These are phyloP conservation scores for Siniperca chuatsi DNA, from an alignment of 2,113 vertebrate species.

Conservation along the genomic window DNA sequence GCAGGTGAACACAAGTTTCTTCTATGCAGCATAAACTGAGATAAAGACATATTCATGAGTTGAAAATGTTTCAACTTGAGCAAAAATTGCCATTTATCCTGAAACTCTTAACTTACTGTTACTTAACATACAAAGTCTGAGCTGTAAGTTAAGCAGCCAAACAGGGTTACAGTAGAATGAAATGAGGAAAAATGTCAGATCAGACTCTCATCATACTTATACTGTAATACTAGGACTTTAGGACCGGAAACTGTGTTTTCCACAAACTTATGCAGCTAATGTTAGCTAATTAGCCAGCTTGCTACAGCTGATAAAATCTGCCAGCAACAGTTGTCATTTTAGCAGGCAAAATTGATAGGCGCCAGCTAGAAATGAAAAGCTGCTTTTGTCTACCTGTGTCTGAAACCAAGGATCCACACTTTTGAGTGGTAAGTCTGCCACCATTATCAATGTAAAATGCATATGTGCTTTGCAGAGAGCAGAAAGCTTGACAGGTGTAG, in stretches of 20 bases:
- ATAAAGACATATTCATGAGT: no score
- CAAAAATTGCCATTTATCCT: no score
- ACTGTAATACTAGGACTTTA: background rate
- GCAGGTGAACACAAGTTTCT: background rate
- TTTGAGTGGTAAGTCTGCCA: background rate
- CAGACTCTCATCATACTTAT: background rate
- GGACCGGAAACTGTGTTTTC: no score
- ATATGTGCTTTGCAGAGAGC: background rate
- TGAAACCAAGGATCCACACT: background rate
- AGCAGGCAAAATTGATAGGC: background rate
- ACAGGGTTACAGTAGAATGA: background rate
- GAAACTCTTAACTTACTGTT: no score
- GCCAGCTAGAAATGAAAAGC: background rate
- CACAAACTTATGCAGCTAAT: no score
- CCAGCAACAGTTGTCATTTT: background rate
- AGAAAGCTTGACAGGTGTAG: slow-evolving; percentile 3
- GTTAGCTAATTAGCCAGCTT: no score
- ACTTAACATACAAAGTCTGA: background rate
- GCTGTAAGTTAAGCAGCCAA: background rate
- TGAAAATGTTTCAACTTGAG: no score
- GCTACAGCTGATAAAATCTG: background rate
- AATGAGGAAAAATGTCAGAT: background rate
- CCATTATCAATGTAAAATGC: no score
- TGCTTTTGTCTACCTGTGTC: background rate
- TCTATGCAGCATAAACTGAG: no score